Evolutionary conservation across 1,140 invertebrate species (phyloP), one percentile per base, ranked within the genome.

Genomic region (Lordiphosa stackelbergi): DNA sequence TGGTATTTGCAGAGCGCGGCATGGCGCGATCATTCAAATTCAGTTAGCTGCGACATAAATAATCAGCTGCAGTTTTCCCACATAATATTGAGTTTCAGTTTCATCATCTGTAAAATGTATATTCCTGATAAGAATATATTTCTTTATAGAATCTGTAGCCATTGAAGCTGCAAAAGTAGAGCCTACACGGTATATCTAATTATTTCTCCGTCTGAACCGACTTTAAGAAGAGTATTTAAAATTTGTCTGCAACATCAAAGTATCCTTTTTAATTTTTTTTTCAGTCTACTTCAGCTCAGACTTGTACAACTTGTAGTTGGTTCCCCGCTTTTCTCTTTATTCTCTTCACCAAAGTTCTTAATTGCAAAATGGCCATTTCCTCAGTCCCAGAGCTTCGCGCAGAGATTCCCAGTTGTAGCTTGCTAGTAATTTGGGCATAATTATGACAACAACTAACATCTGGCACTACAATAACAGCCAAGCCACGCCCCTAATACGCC

Each of bases 371-470:
- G 66, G 61, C 66, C 66, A 60, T 65, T 62, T 68, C 42, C 19
- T 28, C 2, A 35, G 4, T 16, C 47, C 22, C 22, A 24, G 22
- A 24, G 22, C 22, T 24, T 24, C 22, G 22, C 22, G 22, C 4
- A 51, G 53, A 43, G 49, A 51, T 72, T 54, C 56, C 56, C 19
- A 45, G 42, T 58, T 45, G 49, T 41, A 58, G 51, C 46, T 68
- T 61, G 40, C 45, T 42, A 60, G 66, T 68, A 68, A 81, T 81
- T 79, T 79, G 62, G 75, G 22, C 75, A 64, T 74, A 79, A 85
- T 78, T 81, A 85, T 85, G 69, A 43, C 66, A 74, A 48, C 63
- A 62, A 59, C 73, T 78, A 70, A 42, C 69, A 61, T 46, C 35
- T 22, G 12, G 13, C 28, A 53, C n/a, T 36, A 8, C 35, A 53